Conservation (phyloP, 2,797 vertebrate species). For the Lindbergichthys nudifrons region DNA sequence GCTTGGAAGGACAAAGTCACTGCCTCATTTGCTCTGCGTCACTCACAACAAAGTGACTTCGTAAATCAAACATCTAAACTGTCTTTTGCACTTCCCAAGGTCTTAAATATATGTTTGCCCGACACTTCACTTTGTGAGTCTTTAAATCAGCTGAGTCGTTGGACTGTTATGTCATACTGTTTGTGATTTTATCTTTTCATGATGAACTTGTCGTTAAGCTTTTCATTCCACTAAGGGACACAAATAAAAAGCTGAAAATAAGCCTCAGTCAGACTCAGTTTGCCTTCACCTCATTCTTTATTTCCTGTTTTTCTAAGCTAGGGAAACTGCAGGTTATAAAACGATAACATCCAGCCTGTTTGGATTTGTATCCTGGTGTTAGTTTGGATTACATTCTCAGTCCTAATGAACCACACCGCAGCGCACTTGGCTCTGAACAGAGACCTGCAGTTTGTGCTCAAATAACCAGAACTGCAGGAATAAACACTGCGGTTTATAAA, state of each 20-base stretch:
- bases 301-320: constrained; percentile 10
- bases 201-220: not conserved
- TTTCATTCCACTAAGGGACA: not conserved
- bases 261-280: not conserved
- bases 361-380: constrained; percentile 27
- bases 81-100: constrained; percentile 8
- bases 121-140: constrained; percentile 2
- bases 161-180: not conserved
- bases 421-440: constrained; percentile 25
- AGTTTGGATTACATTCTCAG: constrained; percentile 40
- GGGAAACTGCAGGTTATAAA: constrained; percentile 15
- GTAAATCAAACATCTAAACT: constrained; percentile 11
- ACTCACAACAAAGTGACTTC: constrained; percentile 10
- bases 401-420: constrained; percentile 24
- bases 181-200: not conserved
- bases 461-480: constrained; percentile 26
- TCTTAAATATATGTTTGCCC: constrained; percentile 1
- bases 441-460: constrained; percentile 18
- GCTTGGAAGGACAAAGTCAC: constrained; percentile 7
- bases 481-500: constrained; percentile 21
- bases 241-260: not conserved
- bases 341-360: constrained; percentile 29
- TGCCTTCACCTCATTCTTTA: not conserved
- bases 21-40: constrained; percentile 13
- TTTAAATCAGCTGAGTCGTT: constrained; percentile 1